Base-by-base conservation (phyloP, 2,888 invertebrate genomes). In the Erpobdella octoculata region DNA sequence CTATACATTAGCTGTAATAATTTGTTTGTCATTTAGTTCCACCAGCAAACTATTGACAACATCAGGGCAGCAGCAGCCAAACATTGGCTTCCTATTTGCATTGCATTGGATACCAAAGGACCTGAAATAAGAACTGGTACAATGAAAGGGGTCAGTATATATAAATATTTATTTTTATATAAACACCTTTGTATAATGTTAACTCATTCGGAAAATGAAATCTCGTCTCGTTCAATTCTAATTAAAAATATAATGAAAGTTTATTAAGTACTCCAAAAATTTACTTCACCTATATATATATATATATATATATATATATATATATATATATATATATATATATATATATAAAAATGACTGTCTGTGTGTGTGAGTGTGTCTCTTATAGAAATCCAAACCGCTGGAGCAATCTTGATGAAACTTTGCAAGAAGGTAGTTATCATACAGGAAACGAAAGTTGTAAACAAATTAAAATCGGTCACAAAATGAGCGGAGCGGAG, bases 71-170 rank as follows among this genome's bases (percentile, higher is more conserved):
- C 72, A 38, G 72, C 72, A 0, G 31, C 72, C 15, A 72, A 69
- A 18, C 64, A 62, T 41, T 46, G 70, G 28, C 28, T 67, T 37
- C 73, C 71, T 18, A 61, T 95, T 68, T 94, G 92, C 41, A 91
- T 95, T 81, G 95, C 94, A 46, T 85, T 95, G 73, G 94, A 96
- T 80, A 96, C 95, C 15, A 95, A 94, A 84, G 95, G 94, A 12
- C 94, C 94, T 1, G 95, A 95, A 85, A 95, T 95, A 81, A 89
- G 95, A 80, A 95, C 94, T 75, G 95, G 95, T 25, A 87, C 94
- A 37, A 86, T 94, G 75, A 90, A 90, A 83, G 93, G 92, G 73
- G 93, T 93, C 86, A 87, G n/a, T 12, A 41, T n/a, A 41, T n/a
- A 41, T 41, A 15, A 41, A n/a, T 41, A 15, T 41, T 15, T n/a